Base-by-base conservation (phyloP, 2,888 invertebrate species). In the Eupeodes latifasciatus region DNA sequence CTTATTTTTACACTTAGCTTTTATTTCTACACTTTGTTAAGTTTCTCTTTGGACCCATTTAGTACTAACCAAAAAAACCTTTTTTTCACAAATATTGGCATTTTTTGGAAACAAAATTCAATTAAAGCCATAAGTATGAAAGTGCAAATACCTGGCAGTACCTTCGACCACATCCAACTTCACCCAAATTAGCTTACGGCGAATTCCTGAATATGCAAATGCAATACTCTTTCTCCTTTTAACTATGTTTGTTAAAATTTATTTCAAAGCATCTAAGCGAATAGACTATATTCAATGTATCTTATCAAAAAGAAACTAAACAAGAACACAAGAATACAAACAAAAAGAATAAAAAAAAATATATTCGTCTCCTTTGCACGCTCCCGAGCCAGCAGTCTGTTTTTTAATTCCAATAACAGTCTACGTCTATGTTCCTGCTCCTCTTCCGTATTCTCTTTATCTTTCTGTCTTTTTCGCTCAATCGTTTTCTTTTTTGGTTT, bases 321-420 rank as follows among this genome's bases (percentile, higher is more conserved):
- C 59, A 77, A 64, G 19, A 53, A 11, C 10, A 57, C 85, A 57
- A 59, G 57, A 79, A 83, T 9, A 27, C 27, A 75, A 61, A 10
- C 61, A 19, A 5, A 5, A 10, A 57, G 78, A 64, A n/a, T n/a
- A n/a, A n/a, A n/a, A n/a, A n/a, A n/a, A n/a, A n/a, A n/a, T n/a
- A n/a, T n/a, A n/a, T n/a, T n/a, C n/a, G n/a, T n/a, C n/a, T n/a
- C n/a, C n/a, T n/a, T n/a, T n/a, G n/a, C n/a, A n/a, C n/a, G n/a
- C n/a, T n/a, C n/a, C n/a, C n/a, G n/a, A n/a, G n/a, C n/a, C n/a
- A n/a, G n/a, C n/a, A n/a, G n/a, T n/a, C 19, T 19, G 19, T 19
- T 19, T 19, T 19, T 19, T 19, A 69, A 66, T 36, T 36, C 7
- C 36, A 36, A 6, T 7, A 62, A 66, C 44, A 27, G 44, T 59